Evolutionary conservation across 1,140 invertebrate genomes (phyloP).

Genomic region (Portunus trituberculatus): DNA sequence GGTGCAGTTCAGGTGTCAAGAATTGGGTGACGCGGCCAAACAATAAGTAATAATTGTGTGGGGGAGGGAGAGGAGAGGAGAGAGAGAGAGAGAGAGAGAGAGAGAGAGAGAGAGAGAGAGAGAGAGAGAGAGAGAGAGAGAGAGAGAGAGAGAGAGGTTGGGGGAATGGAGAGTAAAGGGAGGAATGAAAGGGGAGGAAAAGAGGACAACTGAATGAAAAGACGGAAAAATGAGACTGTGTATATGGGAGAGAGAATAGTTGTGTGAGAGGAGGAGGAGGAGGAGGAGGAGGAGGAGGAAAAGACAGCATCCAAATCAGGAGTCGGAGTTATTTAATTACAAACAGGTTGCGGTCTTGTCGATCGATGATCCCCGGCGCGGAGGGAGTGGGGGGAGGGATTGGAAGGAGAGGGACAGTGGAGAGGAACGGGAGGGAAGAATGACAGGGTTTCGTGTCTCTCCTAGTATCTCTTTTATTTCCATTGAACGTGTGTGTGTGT

Average conservation of each 20-base stretch:
- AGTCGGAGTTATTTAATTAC: slow-evolving; percentile 45
- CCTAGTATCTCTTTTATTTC: not conserved
- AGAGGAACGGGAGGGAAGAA: not conserved
- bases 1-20: not conserved
- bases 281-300: not conserved
- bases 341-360: slow-evolving; percentile 24
- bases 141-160: not conserved
- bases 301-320: not conserved
- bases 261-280: slow-evolving; percentile 25
- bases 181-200: not conserved
- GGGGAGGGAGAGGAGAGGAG: not conserved
- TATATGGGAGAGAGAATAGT: not conserved
- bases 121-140: not conserved
- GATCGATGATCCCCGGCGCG: not conserved
- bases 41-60: slow-evolving; percentile 25
- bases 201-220: not conserved
- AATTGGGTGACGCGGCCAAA: slow-evolving; percentile 16
- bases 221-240: not conserved
- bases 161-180: not conserved
- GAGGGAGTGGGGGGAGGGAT: not conserved
- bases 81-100: not conserved
- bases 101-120: not conserved
- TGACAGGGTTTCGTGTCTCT: not conserved
- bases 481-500: slow-evolving; percentile 13
- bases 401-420: not conserved